phyloP scores from a whole-genome alignment of 2,113 vertebrate genomes.

The Melospiza georgiana region DNA sequence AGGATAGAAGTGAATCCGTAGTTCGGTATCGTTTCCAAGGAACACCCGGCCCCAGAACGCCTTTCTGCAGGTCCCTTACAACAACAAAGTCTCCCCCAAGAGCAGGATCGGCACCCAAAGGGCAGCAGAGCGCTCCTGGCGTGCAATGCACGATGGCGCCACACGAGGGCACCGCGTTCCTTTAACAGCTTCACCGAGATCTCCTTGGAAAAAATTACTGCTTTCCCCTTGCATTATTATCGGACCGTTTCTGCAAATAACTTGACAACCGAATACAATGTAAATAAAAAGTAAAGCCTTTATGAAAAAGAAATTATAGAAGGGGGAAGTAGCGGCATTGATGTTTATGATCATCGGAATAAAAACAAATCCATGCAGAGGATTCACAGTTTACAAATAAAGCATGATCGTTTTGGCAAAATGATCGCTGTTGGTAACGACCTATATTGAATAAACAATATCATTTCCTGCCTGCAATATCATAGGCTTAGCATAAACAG shows the following conservation, averaged over 20 bases:
- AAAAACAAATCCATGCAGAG: not conserved
- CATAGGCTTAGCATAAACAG: not conserved
- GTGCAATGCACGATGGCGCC: not conserved
- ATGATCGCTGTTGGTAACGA: not conserved
- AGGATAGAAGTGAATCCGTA: not conserved
- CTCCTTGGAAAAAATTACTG: fast-evolving
- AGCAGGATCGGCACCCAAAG: fast-evolving
- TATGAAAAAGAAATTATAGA: not conserved
- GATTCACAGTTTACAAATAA: not conserved
- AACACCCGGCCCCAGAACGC: not conserved
- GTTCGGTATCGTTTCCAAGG: not conserved
- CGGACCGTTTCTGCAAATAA: not conserved
- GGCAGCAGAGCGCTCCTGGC: fast-evolving
- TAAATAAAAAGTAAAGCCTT: not conserved
- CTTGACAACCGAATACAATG: fast-evolving
- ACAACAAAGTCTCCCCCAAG: too few species aligned
- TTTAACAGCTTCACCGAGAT: not conserved
- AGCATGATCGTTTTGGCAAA: not conserved
- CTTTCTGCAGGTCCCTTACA: not conserved
- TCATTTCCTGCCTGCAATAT: not conserved
- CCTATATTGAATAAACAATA: not conserved
- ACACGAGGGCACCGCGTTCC: not conserved
- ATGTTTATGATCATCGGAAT: not conserved
- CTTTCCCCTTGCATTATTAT: not conserved
- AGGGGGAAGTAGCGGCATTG: not conserved